Evolutionary conservation across 2,888 invertebrate species (phyloP), one percentile per base, ranked within the genome.

Genomic region (Cylindroiulus punctatus): DNA sequence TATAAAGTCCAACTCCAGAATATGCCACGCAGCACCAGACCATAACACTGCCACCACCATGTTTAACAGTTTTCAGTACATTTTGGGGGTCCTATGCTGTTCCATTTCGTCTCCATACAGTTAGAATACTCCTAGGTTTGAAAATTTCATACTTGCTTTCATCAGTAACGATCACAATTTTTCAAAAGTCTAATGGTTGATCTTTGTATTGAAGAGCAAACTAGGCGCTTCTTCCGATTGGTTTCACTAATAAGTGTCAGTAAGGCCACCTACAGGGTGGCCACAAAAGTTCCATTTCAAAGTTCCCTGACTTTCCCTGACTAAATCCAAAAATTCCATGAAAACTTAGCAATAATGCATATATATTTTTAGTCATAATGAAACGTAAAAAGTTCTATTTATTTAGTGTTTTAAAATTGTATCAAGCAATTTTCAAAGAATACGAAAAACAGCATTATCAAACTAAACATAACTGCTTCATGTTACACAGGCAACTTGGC

Each of bases 21-120:
- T 85, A 14, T 7, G 86, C 26, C 36, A 88, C 84, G 85, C 86
- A 88, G 14, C 87, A 87, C 87, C 87, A 88, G n/a, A 88, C 85
- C 87, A 87, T 87, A n/a, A 88, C 32, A 8, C 30, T 84, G 5
- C 87, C 87, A 26, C 87, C 88, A 10, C 87, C 87, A 47, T 88
- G 88, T 47, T 88, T 88, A 14, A 88, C 87, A 10, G 88, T 87
- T 65, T 81, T 32, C 14, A 81, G 30, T 36, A 81, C 81, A 81
- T 81, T 81, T 84, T 42, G 86, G 14, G 85, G 52, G 30, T 85
- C 52, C 36, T 76, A 76, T 17, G 36, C 26, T 26, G 57, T 40
- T 26, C 57, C 57, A 26, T 57, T 85, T 85, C 22, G 57, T 85
- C 85, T 76, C 85, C 52, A 85, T 36, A 57, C 57, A 52, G 36